Evolutionary conservation across 2,888 invertebrate species (phyloP).

Genomic region (Sesamia inferens): DNA sequence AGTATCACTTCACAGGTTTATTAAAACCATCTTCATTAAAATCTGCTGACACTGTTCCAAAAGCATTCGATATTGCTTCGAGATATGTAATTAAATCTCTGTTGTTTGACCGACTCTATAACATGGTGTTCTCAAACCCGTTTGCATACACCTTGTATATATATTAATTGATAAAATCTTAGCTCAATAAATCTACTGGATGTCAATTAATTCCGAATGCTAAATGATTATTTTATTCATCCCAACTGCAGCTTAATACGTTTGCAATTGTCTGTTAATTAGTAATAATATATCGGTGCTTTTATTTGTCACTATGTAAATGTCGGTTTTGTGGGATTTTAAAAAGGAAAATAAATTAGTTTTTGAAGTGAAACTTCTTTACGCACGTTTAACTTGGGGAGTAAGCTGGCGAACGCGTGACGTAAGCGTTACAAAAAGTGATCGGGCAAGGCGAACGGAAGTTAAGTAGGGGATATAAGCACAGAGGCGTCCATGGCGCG

Average conservation of each 20-base stretch:
- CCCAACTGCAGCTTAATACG: constrained; percentile 34
- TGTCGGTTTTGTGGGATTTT: neutral
- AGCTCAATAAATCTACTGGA: constrained; percentile 61
- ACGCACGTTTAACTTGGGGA: too few relatives aligned
- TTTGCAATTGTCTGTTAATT: constrained; percentile 34
- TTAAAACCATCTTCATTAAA: neutral
- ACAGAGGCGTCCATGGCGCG: too few relatives aligned
- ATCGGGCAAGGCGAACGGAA: too few relatives aligned
- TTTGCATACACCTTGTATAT: constrained; percentile 35
- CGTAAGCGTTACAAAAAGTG: too few relatives aligned
- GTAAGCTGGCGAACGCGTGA: too few relatives aligned
- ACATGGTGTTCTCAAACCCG: constrained; percentile 41
- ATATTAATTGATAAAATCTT: constrained; percentile 56
- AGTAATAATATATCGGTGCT: constrained; percentile 17
- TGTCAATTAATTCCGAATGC: constrained; percentile 64
- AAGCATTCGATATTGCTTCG: constrained; percentile 1
- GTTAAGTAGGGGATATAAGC: too few relatives aligned
- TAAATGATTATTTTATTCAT: constrained; percentile 62
- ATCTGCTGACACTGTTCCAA: neutral
- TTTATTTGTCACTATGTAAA: constrained; percentile 11
- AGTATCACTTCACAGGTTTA: too few relatives aligned
- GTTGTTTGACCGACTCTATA: constrained; percentile 26
- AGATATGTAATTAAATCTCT: constrained; percentile 30
- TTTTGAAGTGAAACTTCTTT: too few relatives aligned
- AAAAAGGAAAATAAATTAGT: neutral